Conservation (phyloP, 2,113 vertebrate species). For the Notiomystis cincta region DNA sequence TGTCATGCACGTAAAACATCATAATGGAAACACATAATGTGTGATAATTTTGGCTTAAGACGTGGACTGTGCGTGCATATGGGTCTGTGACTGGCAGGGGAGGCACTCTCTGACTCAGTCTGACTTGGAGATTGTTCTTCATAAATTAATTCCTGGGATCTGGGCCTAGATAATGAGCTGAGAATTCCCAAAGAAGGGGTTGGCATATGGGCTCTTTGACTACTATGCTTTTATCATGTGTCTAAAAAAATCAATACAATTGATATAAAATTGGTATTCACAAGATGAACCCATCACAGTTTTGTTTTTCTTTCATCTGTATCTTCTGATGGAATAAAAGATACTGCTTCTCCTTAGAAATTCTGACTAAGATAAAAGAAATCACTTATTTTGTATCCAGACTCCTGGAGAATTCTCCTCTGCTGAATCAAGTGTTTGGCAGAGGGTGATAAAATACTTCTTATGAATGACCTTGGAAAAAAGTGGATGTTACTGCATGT, state of each 20-base stretch:
- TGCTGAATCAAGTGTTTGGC: neutral
- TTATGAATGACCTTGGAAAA: neutral
- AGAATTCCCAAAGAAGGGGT: neutral
- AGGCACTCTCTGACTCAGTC: neutral
- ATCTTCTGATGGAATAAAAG: neutral
- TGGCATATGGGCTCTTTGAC: neutral
- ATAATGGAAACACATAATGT: neutral
- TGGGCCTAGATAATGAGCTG: neutral
- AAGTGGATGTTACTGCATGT: neutral
- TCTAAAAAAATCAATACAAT: neutral
- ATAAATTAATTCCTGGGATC: neutral
- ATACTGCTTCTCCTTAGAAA: neutral
- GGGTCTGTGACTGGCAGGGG: neutral
- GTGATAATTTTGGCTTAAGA: neutral
- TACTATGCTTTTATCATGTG: neutral
- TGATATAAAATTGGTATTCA: neutral
- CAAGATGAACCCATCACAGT: neutral
- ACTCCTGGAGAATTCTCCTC: neutral
- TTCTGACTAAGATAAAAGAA: neutral
- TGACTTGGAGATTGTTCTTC: neutral
- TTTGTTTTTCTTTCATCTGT: neutral
- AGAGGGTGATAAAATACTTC: neutral
- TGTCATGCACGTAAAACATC: neutral
- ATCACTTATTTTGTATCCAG: neutral
- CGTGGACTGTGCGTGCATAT: accelerated